Evolutionary conservation across 2,113 vertebrate genomes (phyloP).

Genomic region (Alethe diademata): DNA sequence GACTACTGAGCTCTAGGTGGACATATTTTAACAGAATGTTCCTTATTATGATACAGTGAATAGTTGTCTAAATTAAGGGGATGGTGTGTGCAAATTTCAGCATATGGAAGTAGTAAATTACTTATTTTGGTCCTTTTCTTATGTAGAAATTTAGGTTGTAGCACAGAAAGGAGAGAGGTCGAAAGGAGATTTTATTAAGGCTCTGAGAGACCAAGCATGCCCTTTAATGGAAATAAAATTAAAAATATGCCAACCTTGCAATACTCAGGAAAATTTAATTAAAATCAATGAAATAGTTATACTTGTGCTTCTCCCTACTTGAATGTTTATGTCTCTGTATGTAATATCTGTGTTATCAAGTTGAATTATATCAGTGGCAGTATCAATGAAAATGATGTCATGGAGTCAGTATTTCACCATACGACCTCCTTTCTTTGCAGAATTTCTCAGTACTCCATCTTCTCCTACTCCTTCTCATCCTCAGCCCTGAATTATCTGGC

Average conservation of each 20-base stretch:
- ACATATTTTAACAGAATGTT: slow-evolving; percentile 72
- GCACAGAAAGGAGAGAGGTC: not conserved
- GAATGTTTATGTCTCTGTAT: slow-evolving; percentile 47
- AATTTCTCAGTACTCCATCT: slow-evolving; percentile 23
- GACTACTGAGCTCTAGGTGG: slow-evolving; percentile 68
- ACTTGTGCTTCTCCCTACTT: not conserved
- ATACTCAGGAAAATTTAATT: slow-evolving; percentile 65
- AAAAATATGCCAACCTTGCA: slow-evolving; percentile 68
- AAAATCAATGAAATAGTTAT: slow-evolving; percentile 67
- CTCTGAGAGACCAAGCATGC: slow-evolving; percentile 35
- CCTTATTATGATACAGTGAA: slow-evolving; percentile 66
- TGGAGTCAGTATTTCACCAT: slow-evolving; percentile 29
- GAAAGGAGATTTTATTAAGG: slow-evolving; percentile 60
- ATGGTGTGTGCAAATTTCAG: slow-evolving; percentile 54
- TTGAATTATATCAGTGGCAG: slow-evolving; percentile 35
- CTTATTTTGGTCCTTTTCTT: slow-evolving; percentile 59
- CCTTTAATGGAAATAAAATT: slow-evolving; percentile 69
- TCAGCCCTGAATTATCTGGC: not conserved
- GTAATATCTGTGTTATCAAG: slow-evolving; percentile 52
- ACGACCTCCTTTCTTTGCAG: slow-evolving; percentile 21
- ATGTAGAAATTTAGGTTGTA: slow-evolving; percentile 12
- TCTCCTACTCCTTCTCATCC: not conserved
- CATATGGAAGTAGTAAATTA: slow-evolving; percentile 38
- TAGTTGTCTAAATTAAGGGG: slow-evolving; percentile 65
- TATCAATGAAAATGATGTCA: slow-evolving; percentile 57